Conservation (phyloP, 2,797 vertebrate genomes). For the Hapalemur alaotrensis region DNA sequence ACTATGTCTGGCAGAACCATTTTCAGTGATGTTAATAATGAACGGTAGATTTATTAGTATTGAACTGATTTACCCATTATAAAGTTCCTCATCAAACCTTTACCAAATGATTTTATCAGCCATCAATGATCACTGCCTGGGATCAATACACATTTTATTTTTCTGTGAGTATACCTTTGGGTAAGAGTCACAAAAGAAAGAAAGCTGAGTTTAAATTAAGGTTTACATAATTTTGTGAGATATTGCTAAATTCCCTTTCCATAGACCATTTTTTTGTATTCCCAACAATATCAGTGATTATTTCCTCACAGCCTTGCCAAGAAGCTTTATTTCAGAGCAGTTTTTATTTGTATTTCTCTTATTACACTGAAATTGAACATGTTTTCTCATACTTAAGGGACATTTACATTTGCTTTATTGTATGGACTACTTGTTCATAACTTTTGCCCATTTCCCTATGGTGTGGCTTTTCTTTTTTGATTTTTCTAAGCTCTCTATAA, state of each 20-base stretch:
- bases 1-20: neutral
- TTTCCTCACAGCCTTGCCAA: neutral
- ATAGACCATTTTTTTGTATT: neutral
- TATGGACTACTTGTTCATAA: neutral
- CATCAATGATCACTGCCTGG: neutral
- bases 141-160: neutral
- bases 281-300: neutral
- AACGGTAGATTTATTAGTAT: neutral
- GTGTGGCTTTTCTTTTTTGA: neutral
- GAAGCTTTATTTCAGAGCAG: neutral
- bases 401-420: neutral
- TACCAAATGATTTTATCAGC: neutral
- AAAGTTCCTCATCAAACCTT: neutral
- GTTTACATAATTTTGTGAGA: slow-evolving; percentile 1
- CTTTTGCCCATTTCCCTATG: neutral
- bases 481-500: neutral
- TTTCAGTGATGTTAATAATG: neutral
- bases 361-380: neutral
- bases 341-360: neutral
- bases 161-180: neutral
- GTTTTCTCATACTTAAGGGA: neutral
- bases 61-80: neutral
- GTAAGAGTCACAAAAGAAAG: neutral
- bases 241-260: neutral
- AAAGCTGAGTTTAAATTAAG: neutral